A percentile compares a stretch with the other conserved stretches of the same genome.
Conservation (phyloP, 1,140 invertebrate species). For the Temnothorax curvispinosus region DNA sequence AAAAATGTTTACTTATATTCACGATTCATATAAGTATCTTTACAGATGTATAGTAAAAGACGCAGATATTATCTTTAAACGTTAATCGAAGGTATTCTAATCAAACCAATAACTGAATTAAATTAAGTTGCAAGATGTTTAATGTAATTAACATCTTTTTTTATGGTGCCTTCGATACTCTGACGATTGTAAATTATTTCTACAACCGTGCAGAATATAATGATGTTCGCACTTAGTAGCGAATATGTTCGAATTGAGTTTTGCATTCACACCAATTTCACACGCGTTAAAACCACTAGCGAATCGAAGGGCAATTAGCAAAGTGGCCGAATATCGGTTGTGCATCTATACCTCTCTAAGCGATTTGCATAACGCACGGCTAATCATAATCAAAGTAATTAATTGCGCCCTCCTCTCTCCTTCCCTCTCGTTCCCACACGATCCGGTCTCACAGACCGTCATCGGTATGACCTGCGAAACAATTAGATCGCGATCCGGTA, state of each 20-base stretch:
- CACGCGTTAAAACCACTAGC: slow-evolving; percentile 31
- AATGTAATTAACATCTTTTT: not conserved
- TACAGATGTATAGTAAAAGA: not conserved
- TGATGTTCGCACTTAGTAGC: not conserved
- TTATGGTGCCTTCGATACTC: not conserved
- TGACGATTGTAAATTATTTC: not conserved
- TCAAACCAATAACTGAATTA: not conserved
- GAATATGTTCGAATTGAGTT: not conserved
- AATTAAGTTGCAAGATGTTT: not conserved
- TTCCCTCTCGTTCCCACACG: slow-evolving; percentile 14
- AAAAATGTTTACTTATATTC: not conserved
- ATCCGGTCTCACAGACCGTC: slow-evolving; percentile 14
- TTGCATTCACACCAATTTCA: slow-evolving; percentile 29
- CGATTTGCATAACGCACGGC: slow-evolving; percentile 12
- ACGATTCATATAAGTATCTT: not conserved
- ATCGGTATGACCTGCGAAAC: slow-evolving; percentile 26
- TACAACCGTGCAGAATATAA: not conserved
- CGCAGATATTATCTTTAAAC: not conserved
- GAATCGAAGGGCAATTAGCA: slow-evolving; percentile 66
- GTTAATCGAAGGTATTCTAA: not conserved
- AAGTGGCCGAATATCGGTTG: slow-evolving; percentile 50
- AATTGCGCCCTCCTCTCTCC: slow-evolving; percentile 51
- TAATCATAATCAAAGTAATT: slow-evolving; percentile 71
- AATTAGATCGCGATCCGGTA: slow-evolving; percentile 5
- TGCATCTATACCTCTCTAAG: not conserved